Evolutionary conservation across 2,888 invertebrate species (phyloP).

Genomic region (Ormyrus nitidulus): DNA sequence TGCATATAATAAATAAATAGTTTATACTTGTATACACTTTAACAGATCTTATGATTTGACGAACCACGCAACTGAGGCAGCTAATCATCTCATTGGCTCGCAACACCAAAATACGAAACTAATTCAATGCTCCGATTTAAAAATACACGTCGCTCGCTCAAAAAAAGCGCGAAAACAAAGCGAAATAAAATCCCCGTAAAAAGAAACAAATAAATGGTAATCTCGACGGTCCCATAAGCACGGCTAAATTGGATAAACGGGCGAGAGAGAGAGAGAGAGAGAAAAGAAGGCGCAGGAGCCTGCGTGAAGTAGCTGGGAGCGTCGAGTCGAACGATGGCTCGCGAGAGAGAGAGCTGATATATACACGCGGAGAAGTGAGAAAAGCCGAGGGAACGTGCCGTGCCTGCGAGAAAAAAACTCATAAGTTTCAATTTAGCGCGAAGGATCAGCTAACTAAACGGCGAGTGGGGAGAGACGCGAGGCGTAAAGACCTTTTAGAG

Average conservation of each 20-base stretch:
- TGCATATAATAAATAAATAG: too few relatives aligned
- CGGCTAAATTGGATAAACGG: constrained; percentile 3
- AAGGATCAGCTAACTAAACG: constrained; percentile 68
- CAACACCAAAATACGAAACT: too few relatives aligned
- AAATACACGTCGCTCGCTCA: too few relatives aligned
- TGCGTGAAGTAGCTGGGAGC: neutral
- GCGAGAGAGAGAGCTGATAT: too few relatives aligned
- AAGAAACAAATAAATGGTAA: constrained; percentile 5
- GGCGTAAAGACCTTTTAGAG: constrained; percentile 35
- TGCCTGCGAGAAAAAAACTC: constrained; percentile 65
- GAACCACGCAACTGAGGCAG: too few relatives aligned
- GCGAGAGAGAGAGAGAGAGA: neutral
- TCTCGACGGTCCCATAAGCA: neutral
- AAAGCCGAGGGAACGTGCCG: neutral
- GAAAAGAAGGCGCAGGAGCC: too few relatives aligned
- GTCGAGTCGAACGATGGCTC: neutral
- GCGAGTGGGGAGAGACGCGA: neutral
- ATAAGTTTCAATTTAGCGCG: constrained; percentile 74
- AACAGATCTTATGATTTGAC: too few relatives aligned
- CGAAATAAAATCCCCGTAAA: too few relatives aligned
- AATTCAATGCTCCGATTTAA: too few relatives aligned
- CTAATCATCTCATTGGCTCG: too few relatives aligned
- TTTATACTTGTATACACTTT: too few relatives aligned
- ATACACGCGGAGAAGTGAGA: constrained; percentile 7
- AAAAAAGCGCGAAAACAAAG: neutral